Conservation (phyloP, 1,140 invertebrate species). For the Solenopsis fugax region DNA sequence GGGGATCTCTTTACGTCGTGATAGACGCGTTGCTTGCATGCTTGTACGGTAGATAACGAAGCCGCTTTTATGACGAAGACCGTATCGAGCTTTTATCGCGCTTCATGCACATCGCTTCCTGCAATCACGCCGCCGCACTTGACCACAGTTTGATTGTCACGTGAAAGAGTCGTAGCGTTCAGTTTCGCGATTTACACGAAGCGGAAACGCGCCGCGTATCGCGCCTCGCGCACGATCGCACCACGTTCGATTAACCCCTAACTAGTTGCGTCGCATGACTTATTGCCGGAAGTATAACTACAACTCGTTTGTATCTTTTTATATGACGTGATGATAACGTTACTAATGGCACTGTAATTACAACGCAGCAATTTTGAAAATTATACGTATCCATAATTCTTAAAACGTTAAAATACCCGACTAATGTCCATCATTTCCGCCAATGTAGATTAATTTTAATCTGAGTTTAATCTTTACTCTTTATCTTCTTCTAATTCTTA, state of each 20-base stretch:
- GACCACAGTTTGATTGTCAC: conserved; percentile 42
- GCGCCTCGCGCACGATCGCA: conserved; percentile 2
- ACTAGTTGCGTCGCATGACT: conserved; percentile 14
- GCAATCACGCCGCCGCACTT: conserved; percentile 73
- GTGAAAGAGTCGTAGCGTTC: conserved; percentile 51
- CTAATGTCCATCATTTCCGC: too few species aligned
- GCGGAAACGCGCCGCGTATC: conserved; percentile 72
- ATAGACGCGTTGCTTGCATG: conserved; percentile 29
- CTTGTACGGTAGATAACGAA: conserved; percentile 37
- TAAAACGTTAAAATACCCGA: not conserved
- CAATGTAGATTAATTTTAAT: too few species aligned
- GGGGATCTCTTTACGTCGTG: not conserved
- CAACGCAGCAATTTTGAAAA: not conserved
- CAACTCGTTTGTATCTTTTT: conserved; percentile 10
- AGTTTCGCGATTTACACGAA: conserved; percentile 63
- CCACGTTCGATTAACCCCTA: conserved; percentile 32
- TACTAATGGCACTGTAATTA: not conserved
- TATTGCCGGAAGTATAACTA: not conserved
- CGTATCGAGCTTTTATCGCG: conserved; percentile 69
- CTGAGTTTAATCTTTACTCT: too few species aligned
- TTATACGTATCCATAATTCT: not conserved
- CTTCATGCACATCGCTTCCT: conserved; percentile 73
- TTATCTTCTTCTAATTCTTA: too few species aligned
- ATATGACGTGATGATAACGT: not conserved
- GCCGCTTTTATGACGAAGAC: conserved; percentile 26